Percentiles rank a stretch among this genome's conserved stretches.
These are phyloP conservation scores for Leptobrachium ailaonicum DNA, from an alignment of 2,113 vertebrate genomes.

Conservation along the genomic window DNA sequence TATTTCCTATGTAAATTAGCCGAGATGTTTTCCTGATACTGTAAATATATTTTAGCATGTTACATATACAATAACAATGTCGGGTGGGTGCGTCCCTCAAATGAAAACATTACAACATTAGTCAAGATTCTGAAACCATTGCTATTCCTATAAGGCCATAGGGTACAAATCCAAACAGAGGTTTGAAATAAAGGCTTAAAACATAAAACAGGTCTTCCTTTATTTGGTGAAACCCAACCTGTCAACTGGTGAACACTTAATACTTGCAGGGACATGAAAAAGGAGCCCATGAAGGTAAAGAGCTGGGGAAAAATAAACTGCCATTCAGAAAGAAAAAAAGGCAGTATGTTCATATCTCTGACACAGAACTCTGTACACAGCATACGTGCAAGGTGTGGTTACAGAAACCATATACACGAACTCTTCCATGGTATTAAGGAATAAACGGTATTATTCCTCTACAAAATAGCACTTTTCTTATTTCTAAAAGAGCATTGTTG, in stretches of 20 bases:
- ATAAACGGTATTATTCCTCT: neutral
- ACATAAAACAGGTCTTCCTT: conserved; percentile 44
- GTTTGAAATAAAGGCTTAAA: no score
- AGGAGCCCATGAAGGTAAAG: conserved; percentile 37
- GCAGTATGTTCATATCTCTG: neutral
- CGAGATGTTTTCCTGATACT: no score
- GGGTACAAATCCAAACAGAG: no score
- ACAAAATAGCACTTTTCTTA: neutral
- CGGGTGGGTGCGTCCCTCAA: no score
- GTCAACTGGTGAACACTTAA: conserved; percentile 49
- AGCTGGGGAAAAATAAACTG: neutral
- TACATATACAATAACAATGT: no score
- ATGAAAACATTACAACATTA: no score
- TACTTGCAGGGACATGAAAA: conserved; percentile 20
- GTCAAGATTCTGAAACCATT: no score
- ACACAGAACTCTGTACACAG: neutral
- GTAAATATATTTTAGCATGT: no score
- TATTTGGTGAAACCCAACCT: conserved; percentile 52
- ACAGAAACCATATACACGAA: neutral
- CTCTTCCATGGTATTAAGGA: neutral
- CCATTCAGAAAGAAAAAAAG: neutral
- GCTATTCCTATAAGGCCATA: no score
- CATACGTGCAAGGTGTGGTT: neutral
- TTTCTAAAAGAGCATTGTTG: neutral
- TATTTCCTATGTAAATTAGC: no score